A percentile compares a stretch with the other conserved stretches of the same genome.
These are phyloP conservation scores for Lepidostoma basale DNA, from an alignment of 1,140 invertebrate species.

Conservation along the genomic window DNA sequence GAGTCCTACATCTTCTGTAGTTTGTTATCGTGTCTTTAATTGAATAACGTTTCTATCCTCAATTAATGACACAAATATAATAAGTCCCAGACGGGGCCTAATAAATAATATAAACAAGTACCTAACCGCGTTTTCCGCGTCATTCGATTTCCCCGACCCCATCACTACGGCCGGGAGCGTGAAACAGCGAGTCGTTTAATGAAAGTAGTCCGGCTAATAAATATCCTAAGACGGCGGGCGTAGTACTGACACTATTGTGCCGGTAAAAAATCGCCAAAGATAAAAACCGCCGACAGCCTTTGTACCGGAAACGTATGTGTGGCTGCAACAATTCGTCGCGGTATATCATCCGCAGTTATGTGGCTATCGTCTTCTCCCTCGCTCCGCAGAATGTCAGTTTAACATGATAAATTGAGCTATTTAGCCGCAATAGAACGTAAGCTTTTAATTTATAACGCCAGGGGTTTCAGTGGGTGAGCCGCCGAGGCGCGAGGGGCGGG, in stretches of 20 bases:
- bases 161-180: not conserved
- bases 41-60: too few species aligned
- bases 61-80: too few species aligned
- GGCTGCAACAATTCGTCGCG: conserved; percentile 21
- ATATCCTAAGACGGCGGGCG: not conserved
- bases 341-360: conserved; percentile 15
- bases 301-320: conserved; percentile 21
- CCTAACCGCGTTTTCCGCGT: too few species aligned
- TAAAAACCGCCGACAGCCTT: conserved; percentile 26
- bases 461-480: conserved; percentile 21
- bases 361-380: not conserved
- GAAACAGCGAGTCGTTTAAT: not conserved
- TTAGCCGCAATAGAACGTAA: conserved; percentile 42
- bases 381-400: conserved; percentile 33
- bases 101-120: too few species aligned
- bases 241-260: conserved; percentile 16
- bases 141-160: not conserved
- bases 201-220: conserved; percentile 22
- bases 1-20: too few species aligned
- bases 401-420: conserved; percentile 43
- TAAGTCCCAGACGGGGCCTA: too few species aligned
- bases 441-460: conserved; percentile 41
- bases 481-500: not conserved
- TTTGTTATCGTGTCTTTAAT: too few species aligned
- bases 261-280: conserved; percentile 16